A percentile compares a stretch with the other conserved stretches of the same genome.
Evolutionary conservation across 2,113 vertebrate genomes (phyloP).

Genomic region (Fukomys damarensis): DNA sequence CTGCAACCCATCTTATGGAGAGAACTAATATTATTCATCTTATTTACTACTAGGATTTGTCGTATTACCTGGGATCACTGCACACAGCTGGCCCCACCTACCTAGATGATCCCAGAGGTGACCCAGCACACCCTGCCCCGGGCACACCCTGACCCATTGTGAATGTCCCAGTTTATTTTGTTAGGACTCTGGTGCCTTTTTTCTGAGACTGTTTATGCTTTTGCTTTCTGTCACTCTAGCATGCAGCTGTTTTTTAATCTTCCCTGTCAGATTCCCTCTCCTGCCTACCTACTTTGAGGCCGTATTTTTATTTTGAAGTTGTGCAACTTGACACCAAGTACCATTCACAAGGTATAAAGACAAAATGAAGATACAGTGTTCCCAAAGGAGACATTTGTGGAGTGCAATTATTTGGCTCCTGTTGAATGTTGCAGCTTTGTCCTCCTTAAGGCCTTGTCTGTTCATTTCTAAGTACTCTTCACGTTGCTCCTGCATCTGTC

Average conservation of each 20-base stretch:
- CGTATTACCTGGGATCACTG: not conserved
- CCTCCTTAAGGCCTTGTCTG: not conserved
- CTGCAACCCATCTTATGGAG: not conserved
- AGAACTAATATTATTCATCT: not conserved
- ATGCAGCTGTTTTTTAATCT: not conserved
- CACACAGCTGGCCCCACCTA: accelerated
- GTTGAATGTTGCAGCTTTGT: not conserved
- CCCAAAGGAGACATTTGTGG: not conserved
- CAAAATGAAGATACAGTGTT: not conserved
- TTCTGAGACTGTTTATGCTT: not conserved
- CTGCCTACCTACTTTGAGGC: not conserved
- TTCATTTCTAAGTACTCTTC: not conserved
- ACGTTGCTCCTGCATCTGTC: not conserved
- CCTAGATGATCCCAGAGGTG: no score
- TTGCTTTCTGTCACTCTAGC: not conserved
- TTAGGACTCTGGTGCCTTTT: constrained; percentile 10
- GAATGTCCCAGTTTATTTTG: not conserved
- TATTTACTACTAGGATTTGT: not conserved
- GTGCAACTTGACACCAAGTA: not conserved
- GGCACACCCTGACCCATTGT: not conserved
- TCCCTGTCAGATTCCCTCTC: not conserved
- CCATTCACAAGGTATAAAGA: not conserved
- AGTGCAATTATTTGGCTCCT: not conserved
- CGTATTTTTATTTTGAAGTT: not conserved
- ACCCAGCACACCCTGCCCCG: not conserved